Conservation (phyloP, 2,888 invertebrate species). For the Nemoura dubitans region DNA sequence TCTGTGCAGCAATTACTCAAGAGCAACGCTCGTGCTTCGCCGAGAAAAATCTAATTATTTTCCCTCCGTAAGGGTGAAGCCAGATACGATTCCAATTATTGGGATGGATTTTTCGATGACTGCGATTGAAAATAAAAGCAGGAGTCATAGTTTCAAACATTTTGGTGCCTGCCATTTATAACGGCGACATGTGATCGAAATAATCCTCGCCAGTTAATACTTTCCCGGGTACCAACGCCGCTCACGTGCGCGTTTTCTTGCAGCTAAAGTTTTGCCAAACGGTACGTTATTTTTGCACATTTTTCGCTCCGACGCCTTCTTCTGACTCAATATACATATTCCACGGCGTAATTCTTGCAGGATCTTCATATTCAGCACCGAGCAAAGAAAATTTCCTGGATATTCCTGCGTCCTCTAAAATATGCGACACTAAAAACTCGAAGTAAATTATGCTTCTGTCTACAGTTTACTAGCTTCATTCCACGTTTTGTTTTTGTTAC, state of each 20-base stretch:
- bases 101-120: conserved; percentile 12
- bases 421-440: not conserved
- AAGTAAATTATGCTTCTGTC: not conserved
- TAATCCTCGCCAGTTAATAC: not conserved
- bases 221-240: not conserved
- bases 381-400: not conserved
- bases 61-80: not conserved
- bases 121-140: not conserved
- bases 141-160: not conserved
- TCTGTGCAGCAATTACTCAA: not conserved
- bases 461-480: not conserved
- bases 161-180: not conserved
- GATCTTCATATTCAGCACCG: not conserved
- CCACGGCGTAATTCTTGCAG: not conserved
- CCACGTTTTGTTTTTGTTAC: not conserved
- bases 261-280: not conserved
- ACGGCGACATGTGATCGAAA: not conserved
- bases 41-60: not conserved
- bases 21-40: not conserved
- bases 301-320: not conserved
- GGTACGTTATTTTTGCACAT: not conserved
- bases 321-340: not conserved
- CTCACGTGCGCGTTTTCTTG: not conserved
- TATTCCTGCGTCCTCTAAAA: not conserved
- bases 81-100: not conserved